Base-by-base conservation (phyloP, 2,797 vertebrate species). In the Melanotaenia trifasciata region DNA sequence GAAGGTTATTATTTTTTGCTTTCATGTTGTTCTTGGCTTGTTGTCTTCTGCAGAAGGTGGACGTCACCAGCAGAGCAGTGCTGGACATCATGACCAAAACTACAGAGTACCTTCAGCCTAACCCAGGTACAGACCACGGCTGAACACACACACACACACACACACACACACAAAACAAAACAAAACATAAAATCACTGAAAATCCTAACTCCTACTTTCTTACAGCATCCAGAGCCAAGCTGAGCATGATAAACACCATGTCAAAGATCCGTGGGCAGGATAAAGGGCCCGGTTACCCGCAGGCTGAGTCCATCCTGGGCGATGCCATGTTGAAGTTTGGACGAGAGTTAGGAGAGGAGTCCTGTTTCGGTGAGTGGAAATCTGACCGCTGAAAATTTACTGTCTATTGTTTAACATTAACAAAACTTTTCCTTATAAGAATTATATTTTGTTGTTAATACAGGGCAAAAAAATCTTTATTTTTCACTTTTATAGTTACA, bases 191-290 rank as follows among this genome's bases (percentile, higher is more conserved):
- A 5, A 0, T 38, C 5, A 1, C 13, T 22, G 0, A 20, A 4
- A 16, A 24, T 65, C 3, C 0, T 10, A 0, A 32, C 14, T 11
- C 13, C 32, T 20, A 5, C 38, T n/a, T 0, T 50, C 40, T 58
- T 1, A 8, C 86, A 98, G 98, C 98, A 18, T 97, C 97, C 90
- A 95, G 97, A 90, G 97, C 97, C 63, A 97, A 95, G 91, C 95
- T 99, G 76, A 98, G 94, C 68, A 98, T 99, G 97, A 97, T 97
- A 90, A 99, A 96, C 93, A 99, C 98, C 65, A 98, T 99, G 98
- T 99, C 97, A 3, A 99, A 99, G 94, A 98, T 95, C 81, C 90
- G 97, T 76, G 90, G 97, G 84, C 78, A 95, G 95, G 83, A 98
- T 20, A 99, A 98, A 67, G 97, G 97, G 3, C 96, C 97, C 0